These are phyloP conservation scores for Morpho helenor DNA, from an alignment of 2,888 invertebrate genomes.

Conservation along the genomic window DNA sequence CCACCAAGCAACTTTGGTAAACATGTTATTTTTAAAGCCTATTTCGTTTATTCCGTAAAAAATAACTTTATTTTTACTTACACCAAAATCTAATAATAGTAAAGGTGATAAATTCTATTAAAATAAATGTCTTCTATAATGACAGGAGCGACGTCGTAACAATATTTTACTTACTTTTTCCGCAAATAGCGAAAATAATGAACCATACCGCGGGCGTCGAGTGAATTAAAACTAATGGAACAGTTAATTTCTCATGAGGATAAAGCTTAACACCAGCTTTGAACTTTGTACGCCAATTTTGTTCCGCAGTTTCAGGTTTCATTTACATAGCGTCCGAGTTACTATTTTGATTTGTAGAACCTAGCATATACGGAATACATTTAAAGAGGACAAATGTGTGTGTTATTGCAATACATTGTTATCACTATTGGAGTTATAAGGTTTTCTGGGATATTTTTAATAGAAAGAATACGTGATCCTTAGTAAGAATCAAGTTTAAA, in stretches of 20 bases:
- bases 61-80: background rate
- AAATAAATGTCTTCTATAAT: conserved; percentile 10
- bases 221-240: conserved; percentile 79
- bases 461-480: too few species aligned
- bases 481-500: too few species aligned
- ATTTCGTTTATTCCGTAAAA: too few species aligned
- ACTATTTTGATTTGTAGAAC: conserved; percentile 1
- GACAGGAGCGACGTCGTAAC: conserved; percentile 1
- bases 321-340: conserved; percentile 22
- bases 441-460: too few species aligned
- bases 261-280: conserved; percentile 48
- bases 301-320: conserved; percentile 32
- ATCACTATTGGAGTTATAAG: too few species aligned
- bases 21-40: too few species aligned
- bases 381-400: background rate
- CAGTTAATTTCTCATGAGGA: conserved; percentile 77
- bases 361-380: background rate
- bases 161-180: conserved; percentile 17
- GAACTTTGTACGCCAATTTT: conserved; percentile 50
- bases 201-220: conserved; percentile 43
- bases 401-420: too few species aligned
- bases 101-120: conserved; percentile 5
- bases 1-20: too few species aligned
- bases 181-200: conserved; percentile 57
- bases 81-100: background rate